Evolutionary conservation across 2,797 vertebrate species (phyloP), one percentile per base, ranked within the genome.

Genomic region (Chelmon rostratus): DNA sequence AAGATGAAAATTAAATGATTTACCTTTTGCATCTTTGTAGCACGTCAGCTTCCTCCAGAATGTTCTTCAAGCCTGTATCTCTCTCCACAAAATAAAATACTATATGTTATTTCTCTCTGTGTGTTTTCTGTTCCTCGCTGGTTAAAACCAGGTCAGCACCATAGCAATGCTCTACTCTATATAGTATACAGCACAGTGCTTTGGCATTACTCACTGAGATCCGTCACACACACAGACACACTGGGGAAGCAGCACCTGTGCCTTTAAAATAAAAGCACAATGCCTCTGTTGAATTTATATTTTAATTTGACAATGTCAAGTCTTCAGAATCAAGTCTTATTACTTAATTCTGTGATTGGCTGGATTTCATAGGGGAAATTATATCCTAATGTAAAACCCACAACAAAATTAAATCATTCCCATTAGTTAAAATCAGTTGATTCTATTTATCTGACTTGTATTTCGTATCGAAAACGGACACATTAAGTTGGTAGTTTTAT

Each of bases 181-280:
- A 64, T 28, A 52, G 68, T 50, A 42, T 52, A 49, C 40, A 66
- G 31, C 71, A 57, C 81, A 56, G 74, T 12, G 57, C 69, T 35
- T 49, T 25, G 49, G 64, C 31, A 10, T 44, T 62, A 31, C 76
- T 25, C 6, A 61, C 63, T 23, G 61, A 38, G 38, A 57, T 57
- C 56, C 7, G 44, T 68, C 82, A 78, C 33, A 2, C 13, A 5
- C 66, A 56, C 52, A 54, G 1, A 67, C 23, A 0, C 3, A 64
- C 16, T 15, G 11, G 2, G 63, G 61, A 70, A 79, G 31, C 21
- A 28, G 66, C 38, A 19, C 28, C 7, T 8, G 8, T n/a, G 18
- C 63, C 62, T 90, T 90, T 75, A 88, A 59, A 88, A 74, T 89
- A 88, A 87, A 85, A 88, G 84, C 7, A 11, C 11, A 31, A 23